Evolutionary conservation across 2,113 vertebrate species (phyloP).

Genomic region (Hippocampus mohnikei): DNA sequence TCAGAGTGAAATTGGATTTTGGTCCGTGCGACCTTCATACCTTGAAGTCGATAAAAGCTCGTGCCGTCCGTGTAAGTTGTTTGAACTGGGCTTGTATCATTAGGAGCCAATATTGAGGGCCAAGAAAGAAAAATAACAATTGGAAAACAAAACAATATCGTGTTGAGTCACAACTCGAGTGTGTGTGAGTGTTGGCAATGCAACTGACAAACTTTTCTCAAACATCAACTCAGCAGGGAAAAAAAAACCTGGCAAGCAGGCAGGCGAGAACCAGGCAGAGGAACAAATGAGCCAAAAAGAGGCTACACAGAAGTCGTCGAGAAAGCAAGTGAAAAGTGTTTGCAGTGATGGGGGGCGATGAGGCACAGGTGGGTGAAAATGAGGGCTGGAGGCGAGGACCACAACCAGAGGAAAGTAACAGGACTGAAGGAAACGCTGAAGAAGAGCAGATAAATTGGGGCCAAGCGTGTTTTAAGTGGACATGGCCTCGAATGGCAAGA

Average conservation of each 20-base stretch:
- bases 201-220: conserved; percentile 4
- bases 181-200: neutral
- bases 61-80: neutral
- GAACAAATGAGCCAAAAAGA: conserved; percentile 2
- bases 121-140: neutral
- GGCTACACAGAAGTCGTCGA: neutral
- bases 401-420: neutral
- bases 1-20: neutral
- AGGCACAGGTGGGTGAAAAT: neutral
- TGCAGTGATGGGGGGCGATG: neutral
- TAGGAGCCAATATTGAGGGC: neutral
- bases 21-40: neutral
- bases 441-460: neutral
- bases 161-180: neutral
- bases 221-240: neutral
- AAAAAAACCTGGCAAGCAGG: neutral
- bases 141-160: neutral
- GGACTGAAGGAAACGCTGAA: neutral
- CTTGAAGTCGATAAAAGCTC: neutral
- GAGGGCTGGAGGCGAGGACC: neutral
- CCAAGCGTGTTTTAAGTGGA: neutral
- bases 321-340: conserved; percentile 2
- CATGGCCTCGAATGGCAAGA: no score
- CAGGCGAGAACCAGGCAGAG: neutral
- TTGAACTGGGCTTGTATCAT: neutral